Base-by-base conservation (phyloP, 1,140 invertebrate genomes). In the Lucilia sericata region DNA sequence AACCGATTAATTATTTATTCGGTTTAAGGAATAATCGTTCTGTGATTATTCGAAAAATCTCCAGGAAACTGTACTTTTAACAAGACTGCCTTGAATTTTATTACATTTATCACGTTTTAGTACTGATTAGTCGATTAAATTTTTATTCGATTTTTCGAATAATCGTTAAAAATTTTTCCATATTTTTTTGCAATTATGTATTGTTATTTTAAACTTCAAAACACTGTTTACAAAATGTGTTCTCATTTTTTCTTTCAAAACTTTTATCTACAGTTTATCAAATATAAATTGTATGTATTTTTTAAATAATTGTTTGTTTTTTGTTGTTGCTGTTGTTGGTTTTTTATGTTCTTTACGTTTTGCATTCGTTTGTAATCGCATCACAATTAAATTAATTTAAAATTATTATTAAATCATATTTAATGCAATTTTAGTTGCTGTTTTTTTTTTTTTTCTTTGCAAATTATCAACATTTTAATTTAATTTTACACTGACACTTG, bases 381-480 rank as follows among this genome's bases (percentile, higher is more conserved):
- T 60, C 55, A 60, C 55, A 60, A 60, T 60, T 60, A 60, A 60
- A 60, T 60, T 60, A 60, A 60, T 60, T 60, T 60, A 60, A 60
- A 60, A 60, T 60, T 60, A n/a, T 60, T 60, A 60, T 60, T 60
- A n/a, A n/a, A 60, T 60, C 55, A 60, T 60, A n/a, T 60, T 60
- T 60, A 60, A 60, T 60, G 55, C 55, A 60, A 60, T 60, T n/a
- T 60, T 60, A n/a, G 13, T 60, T 12, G 17, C 51, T 17, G 13
- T 5, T 60, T 12, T 60, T 60, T 2, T 60, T 60, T 12, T 60
- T 60, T 14, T 60, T 60, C 5, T 60, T 60, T 60, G 55, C n/a
- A 17, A 60, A 60, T 60, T 14, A 60, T 60, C 13, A 60, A 60
- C 55, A 60, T 60, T 60, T 60, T 60, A 60, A 60, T 60, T 60